These are phyloP conservation scores for Papilio machaon DNA, from an alignment of 1,140 invertebrate species.

Conservation along the genomic window DNA sequence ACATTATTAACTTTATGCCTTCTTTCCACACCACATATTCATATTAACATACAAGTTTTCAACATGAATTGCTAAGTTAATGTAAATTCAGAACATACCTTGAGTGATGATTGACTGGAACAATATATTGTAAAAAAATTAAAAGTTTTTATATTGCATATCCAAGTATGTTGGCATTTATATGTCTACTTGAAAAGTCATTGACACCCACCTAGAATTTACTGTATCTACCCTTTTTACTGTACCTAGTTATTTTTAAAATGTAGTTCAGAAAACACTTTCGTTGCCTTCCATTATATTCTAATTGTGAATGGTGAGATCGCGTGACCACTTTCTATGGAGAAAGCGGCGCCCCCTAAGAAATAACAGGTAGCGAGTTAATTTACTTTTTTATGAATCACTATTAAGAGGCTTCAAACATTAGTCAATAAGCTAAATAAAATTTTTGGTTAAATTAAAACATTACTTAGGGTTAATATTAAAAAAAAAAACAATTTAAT, in stretches of 20 bases:
- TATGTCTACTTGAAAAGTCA: background rate
- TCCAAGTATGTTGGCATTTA: background rate
- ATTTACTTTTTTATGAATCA: conserved; percentile 23
- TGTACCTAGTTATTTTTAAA: background rate
- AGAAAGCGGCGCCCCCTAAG: conserved; percentile 10
- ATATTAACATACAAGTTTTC: too few species aligned
- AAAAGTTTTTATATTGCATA: too few species aligned
- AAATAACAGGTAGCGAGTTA: conserved; percentile 28
- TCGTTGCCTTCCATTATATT: conserved; percentile 17
- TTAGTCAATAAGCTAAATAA: conserved; percentile 19
- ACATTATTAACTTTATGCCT: too few species aligned
- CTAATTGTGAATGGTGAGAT: conserved; percentile 19
- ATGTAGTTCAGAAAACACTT: conserved; percentile 20
- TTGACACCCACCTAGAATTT: background rate
- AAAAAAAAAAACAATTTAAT: background rate
- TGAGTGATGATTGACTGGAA: too few species aligned
- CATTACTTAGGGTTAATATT: background rate
- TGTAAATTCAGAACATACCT: too few species aligned
- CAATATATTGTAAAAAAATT: too few species aligned
- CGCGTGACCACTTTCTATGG: conserved; percentile 18
- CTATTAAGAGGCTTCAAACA: conserved; percentile 12
- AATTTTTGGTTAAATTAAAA: conserved; percentile 10
- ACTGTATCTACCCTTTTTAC: too few species aligned
- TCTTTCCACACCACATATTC: too few species aligned
- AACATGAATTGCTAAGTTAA: too few species aligned